Base-by-base conservation (phyloP, 2,888 invertebrate species). In the Lymantria dispar region DNA sequence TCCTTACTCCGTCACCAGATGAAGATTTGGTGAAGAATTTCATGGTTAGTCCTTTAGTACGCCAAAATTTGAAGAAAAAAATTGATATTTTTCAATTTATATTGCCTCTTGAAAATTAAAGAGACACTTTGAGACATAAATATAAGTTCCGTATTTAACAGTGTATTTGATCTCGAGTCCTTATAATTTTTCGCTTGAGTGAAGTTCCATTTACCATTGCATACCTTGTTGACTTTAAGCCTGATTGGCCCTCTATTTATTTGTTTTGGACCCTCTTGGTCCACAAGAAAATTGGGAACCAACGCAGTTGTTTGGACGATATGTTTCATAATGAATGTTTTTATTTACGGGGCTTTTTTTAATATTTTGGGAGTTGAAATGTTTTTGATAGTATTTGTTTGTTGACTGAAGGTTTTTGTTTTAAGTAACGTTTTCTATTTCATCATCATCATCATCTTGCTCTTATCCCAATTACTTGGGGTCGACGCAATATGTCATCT, bases 251-350 rank as follows among this genome's bases (percentile, higher is more conserved):
- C 59, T 58, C 57, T 64, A 60, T 66, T 68, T 68, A 58, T 68
- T 68, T 68, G 68, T 62, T 68, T 62, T 64, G 64, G 69, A 59
- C 62, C 63, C 49, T 12, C 49, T 56, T 52, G 44, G 59, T 56
- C 69, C 61, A 52, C 60, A 62, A 69, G 68, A 69, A 69, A 67
- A 69, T 67, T 69, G 69, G 58, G 62, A 57, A 42, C 58, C 58
- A 49, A 53, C 55, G 47, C 47, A 50, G 53, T 57, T 64, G 57
- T 67, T 67, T 60, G 62, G 60, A 41, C 54, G 62, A 63, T 56
- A 61, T 60, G 56, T 67, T 69, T 58, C 57, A 48, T 69, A 69
- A 69, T 69, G 64, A 69, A 64, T 62, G 52, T 64, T 68, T 65
- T 53, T 68, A 66, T 66, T 68, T 66, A 55, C 46, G 11, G 43